These are phyloP conservation scores for Desmophyllum pertusum DNA, from an alignment of 92 coral and sea anemone species.

Conservation along the genomic window DNA sequence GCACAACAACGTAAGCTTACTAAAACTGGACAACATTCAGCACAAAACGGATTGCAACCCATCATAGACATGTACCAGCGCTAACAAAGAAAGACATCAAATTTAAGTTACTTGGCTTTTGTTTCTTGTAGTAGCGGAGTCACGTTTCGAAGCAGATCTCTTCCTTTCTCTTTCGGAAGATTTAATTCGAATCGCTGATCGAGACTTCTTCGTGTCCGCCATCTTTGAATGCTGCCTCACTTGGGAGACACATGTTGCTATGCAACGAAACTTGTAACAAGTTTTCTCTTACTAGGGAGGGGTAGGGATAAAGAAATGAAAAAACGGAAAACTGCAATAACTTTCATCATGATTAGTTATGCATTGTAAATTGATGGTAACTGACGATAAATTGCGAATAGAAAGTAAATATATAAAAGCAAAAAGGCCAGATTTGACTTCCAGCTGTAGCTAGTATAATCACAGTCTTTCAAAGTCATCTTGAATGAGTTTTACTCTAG, in stretches of 20 bases:
- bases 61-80: no score
- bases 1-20: neutral
- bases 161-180: conserved; percentile 82
- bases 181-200: conserved; percentile 87
- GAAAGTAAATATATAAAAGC: no score
- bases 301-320: neutral
- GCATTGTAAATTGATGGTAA: no score
- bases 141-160: conserved; percentile 67
- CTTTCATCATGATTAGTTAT: neutral
- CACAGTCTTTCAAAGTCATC: neutral
- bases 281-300: neutral
- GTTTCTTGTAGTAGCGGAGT: conserved; percentile 40
- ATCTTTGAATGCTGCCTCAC: conserved; percentile 38
- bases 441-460: no score
- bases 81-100: neutral
- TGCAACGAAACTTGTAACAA: conserved; percentile 47
- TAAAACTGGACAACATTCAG: neutral
- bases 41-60: neutral
- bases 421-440: no score
- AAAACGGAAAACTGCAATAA: neutral
- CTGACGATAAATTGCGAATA: no score
- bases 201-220: conserved; percentile 85
- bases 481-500: neutral
- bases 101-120: conserved; percentile 31
- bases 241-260: conserved; percentile 63